These are phyloP conservation scores for Apamea sordens DNA, from an alignment of 2,888 invertebrate species.

Conservation along the genomic window DNA sequence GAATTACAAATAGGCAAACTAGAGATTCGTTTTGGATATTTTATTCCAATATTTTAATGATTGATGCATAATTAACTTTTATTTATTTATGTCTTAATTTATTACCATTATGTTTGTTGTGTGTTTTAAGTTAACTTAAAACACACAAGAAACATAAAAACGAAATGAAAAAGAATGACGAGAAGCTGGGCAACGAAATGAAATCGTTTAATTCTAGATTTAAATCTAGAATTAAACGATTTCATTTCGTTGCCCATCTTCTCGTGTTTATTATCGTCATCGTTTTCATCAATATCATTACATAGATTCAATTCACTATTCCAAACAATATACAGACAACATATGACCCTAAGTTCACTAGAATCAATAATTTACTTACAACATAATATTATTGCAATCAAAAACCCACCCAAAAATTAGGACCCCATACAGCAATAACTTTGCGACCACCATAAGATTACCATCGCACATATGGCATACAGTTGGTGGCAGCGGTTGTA, in stretches of 20 bases:
- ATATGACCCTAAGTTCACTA: neutral
- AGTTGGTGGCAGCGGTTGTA: conserved; percentile 78
- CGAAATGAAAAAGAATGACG: too few species aligned
- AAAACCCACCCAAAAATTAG: conserved; percentile 54
- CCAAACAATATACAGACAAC: neutral
- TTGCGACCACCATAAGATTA: conserved; percentile 76
- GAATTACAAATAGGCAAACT: conserved; percentile 38
- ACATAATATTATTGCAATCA: conserved; percentile 24
- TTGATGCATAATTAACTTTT: neutral
- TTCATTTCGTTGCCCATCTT: neutral
- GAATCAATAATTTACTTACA: neutral
- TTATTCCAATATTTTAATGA: conserved; percentile 6
- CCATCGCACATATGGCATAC: conserved; percentile 83
- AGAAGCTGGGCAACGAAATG: too few species aligned
- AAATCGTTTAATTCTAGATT: too few species aligned
- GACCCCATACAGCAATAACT: conserved; percentile 74
- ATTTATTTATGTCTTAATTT: neutral
- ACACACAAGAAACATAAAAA: too few species aligned
- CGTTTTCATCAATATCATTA: neutral
- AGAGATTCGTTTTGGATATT: conserved; percentile 16
- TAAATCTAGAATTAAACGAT: neutral
- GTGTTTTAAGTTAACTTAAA: neutral
- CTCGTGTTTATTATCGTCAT: neutral
- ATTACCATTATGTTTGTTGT: neutral
- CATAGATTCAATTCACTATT: neutral